A percentile compares a stretch with the other conserved stretches of the same genome.
These are phyloP conservation scores for Hesperia comma DNA, from an alignment of 2,888 invertebrate species.

Conservation along the genomic window DNA sequence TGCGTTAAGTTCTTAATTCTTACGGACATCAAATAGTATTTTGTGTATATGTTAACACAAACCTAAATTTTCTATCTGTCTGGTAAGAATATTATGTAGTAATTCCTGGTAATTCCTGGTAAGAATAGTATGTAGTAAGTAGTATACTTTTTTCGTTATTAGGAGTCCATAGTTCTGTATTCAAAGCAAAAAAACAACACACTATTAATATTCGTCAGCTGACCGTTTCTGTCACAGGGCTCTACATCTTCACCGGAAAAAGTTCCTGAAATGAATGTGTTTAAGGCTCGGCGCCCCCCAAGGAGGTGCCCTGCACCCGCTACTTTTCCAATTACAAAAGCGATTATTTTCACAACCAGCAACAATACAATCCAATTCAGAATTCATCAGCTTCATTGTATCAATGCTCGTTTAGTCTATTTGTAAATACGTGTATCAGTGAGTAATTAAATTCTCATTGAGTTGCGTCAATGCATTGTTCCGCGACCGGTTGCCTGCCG, in stretches of 20 bases:
- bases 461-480: slow-evolving; percentile 34
- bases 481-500: slow-evolving; percentile 10
- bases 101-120: no score
- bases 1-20: background rate
- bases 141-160: no score
- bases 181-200: no score
- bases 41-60: no score
- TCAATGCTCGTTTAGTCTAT: slow-evolving; percentile 16
- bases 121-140: no score
- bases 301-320: background rate
- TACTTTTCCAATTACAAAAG: background rate
- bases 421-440: slow-evolving; percentile 21
- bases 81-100: no score
- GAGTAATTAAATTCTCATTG: slow-evolving; percentile 26
- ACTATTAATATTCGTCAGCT: no score
- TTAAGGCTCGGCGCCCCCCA: background rate
- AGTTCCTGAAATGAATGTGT: no score
- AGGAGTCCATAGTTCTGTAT: no score
- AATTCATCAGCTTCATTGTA: slow-evolving; percentile 7
- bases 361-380: slow-evolving; percentile 17
- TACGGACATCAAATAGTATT: background rate
- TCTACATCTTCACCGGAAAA: no score
- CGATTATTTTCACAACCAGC: background rate
- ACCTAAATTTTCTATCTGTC: no score
- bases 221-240: no score